Conservation (phyloP, 2,113 vertebrate genomes). For the Saimiri boliviensis region DNA sequence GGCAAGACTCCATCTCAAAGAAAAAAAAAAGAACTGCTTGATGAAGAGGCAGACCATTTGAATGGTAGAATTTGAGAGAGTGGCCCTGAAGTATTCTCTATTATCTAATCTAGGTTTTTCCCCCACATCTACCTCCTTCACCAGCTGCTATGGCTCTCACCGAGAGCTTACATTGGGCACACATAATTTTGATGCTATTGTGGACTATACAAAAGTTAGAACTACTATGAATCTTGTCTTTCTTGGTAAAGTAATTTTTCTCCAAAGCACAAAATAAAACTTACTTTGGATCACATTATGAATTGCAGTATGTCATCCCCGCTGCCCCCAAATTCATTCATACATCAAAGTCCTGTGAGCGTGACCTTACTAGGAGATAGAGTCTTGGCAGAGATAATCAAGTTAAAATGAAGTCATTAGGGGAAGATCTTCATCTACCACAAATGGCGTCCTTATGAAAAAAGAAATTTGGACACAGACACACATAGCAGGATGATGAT, state of each 20-base stretch:
- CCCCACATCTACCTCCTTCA: background rate
- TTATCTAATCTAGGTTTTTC: background rate
- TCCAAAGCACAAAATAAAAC: background rate
- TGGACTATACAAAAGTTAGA: background rate
- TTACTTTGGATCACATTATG: background rate
- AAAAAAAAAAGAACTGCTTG: background rate
- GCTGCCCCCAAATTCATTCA: background rate
- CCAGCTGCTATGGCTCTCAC: background rate
- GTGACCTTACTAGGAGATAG: background rate
- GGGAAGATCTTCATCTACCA: background rate
- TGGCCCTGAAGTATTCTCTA: background rate
- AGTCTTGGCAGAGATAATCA: background rate
- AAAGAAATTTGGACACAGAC: background rate
- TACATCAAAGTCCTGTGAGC: background rate
- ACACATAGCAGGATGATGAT: background rate
- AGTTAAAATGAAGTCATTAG: background rate
- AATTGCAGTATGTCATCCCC: background rate
- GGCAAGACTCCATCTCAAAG: too few species aligned
- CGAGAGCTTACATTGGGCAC: background rate
- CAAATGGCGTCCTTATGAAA: background rate
- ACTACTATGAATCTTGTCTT: background rate
- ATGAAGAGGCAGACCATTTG: background rate
- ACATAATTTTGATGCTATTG: background rate
- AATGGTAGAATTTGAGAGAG: background rate
- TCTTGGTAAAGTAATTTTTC: conserved; percentile 30